A percentile compares a stretch with the other conserved stretches of the same genome.
Conservation (phyloP, 2,113 vertebrate genomes). For the Sylvia atricapilla region DNA sequence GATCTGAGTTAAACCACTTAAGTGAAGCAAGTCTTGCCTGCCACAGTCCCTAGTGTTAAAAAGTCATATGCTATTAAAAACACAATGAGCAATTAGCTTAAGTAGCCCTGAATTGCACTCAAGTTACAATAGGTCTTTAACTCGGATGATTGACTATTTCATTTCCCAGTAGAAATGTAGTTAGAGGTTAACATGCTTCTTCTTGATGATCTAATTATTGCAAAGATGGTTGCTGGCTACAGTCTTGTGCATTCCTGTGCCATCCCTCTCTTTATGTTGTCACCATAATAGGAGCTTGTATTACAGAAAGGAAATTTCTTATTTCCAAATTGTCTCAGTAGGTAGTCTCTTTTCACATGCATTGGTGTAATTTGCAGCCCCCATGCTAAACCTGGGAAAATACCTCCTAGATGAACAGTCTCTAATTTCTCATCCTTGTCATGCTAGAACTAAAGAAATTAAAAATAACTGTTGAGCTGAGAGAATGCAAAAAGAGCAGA, state of each 20-base stretch:
- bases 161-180: neutral
- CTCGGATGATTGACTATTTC: neutral
- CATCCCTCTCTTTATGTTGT: neutral
- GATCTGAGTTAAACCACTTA: neutral
- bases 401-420: neutral
- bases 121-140: slow-evolving; percentile 6
- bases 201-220: neutral
- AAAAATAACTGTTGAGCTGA: neutral
- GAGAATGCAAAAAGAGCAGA: neutral
- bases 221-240: neutral
- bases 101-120: neutral
- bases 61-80: neutral
- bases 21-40: neutral
- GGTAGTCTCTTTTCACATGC: neutral
- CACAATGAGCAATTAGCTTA: slow-evolving; percentile 16
- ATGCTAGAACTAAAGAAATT: neutral
- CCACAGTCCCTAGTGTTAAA: neutral
- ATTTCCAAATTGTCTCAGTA: neutral
- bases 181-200: neutral
- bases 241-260: neutral
- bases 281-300: neutral
- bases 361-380: neutral
- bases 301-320: neutral
- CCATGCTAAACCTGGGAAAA: neutral
- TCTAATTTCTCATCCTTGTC: neutral